Conservation (phyloP, 2,797 vertebrate genomes). For the Pachyuromys duprasi region DNA sequence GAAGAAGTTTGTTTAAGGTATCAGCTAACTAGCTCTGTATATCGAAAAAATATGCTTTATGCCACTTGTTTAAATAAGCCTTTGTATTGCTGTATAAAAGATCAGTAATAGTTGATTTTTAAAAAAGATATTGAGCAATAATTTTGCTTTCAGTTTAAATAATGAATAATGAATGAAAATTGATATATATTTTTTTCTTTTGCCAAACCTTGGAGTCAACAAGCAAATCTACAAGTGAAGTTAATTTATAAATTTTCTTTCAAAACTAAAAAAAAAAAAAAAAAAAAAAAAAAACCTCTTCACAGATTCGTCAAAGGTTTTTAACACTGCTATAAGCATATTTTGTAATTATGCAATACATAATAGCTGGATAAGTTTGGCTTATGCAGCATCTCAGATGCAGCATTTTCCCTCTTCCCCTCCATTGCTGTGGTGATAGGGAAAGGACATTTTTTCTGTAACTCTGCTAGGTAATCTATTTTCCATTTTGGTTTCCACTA, state of each 20-base stretch:
- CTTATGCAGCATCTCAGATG: neutral
- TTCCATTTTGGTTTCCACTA: neutral
- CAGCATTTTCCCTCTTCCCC: constrained; percentile 19
- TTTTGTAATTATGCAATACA: constrained; percentile 38
- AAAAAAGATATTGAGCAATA: constrained; percentile 26
- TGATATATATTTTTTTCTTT: constrained; percentile 51
- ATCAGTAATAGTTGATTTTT: constrained; percentile 38
- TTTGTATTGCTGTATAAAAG: constrained; percentile 36
- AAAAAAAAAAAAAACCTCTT: neutral
- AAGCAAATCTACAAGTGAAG: constrained; percentile 44
- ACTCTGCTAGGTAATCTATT: neutral
- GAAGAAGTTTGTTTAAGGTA: constrained; percentile 50
- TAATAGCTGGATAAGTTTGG: constrained; percentile 54
- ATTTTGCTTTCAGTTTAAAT: constrained; percentile 40
- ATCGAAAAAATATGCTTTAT: neutral
- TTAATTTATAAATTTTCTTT: constrained; percentile 52
- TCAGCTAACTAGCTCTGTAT: constrained; percentile 26
- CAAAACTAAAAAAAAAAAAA: neutral
- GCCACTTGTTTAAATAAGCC: constrained; percentile 34
- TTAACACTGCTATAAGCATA: neutral
- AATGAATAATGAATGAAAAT: constrained; percentile 58
- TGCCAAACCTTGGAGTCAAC: neutral
- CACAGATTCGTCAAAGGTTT: neutral
- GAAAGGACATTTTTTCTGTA: constrained; percentile 9
- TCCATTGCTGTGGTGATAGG: neutral